phyloP scores from a whole-genome alignment of 2,888 invertebrate genomes.

The Schizaphis graminum region DNA sequence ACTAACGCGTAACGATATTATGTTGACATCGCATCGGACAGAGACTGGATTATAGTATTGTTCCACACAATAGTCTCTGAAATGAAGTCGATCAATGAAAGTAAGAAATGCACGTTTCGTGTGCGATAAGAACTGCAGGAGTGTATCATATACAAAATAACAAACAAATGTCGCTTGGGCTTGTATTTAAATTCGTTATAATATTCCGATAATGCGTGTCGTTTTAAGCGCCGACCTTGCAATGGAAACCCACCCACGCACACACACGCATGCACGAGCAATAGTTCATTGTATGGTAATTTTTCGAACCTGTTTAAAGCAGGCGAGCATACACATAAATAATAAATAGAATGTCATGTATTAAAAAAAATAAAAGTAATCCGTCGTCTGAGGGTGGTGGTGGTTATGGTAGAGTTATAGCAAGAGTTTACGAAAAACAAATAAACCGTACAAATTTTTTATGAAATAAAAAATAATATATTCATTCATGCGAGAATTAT shows the following conservation, averaged over 20 bases:
- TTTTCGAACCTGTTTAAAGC: not conserved
- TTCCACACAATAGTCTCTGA: not conserved
- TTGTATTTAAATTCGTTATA: not conserved
- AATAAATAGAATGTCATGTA: not conserved
- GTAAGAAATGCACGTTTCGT: not conserved
- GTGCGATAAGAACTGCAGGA: not conserved
- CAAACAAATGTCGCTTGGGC: constrained; percentile 30
- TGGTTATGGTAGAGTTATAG: not conserved
- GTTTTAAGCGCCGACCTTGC: constrained; percentile 16
- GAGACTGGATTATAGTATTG: not conserved
- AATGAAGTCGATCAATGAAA: not conserved
- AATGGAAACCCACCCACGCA: not conserved
- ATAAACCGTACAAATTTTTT: not conserved
- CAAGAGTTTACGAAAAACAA: not conserved
- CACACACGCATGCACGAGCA: not conserved
- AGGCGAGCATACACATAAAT: not conserved
- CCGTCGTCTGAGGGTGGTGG: not conserved
- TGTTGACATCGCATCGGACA: not conserved
- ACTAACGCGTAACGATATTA: not conserved
- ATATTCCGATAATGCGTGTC: not conserved
- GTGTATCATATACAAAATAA: not conserved
- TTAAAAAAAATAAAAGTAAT: not conserved
- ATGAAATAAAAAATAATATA: not conserved
- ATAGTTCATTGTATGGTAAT: constrained; percentile 48
- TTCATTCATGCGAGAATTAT: not conserved